These are phyloP conservation scores for Salminus brasiliensis DNA, from an alignment of 2,113 vertebrate species.

Conservation along the genomic window DNA sequence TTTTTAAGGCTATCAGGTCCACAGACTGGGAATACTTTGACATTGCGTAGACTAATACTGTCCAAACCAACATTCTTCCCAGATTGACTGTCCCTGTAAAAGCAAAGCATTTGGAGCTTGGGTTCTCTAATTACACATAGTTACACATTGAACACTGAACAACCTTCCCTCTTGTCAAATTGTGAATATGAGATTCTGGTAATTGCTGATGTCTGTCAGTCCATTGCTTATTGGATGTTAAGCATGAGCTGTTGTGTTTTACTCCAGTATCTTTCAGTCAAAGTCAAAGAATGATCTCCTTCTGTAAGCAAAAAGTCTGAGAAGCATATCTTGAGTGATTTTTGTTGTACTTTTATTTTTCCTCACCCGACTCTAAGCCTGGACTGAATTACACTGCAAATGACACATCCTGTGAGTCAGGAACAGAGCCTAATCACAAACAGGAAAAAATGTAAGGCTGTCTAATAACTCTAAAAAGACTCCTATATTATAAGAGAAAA, in stretches of 20 bases:
- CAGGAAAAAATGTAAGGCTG: not conserved
- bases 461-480: not conserved
- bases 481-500: not conserved
- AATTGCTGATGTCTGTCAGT: not conserved
- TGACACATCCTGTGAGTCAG: not conserved
- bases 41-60: too few species aligned
- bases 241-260: slow-evolving; percentile 1
- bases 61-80: too few species aligned
- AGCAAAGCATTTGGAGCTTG: too few species aligned
- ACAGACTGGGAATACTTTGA: too few species aligned
- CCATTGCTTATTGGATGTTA: not conserved
- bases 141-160: not conserved
- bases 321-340: not conserved
- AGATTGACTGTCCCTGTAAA: too few species aligned
- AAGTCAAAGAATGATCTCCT: not conserved
- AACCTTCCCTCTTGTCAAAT: not conserved
- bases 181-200: not conserved
- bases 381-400: not conserved
- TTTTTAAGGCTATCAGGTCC: too few species aligned
- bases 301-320: not conserved
- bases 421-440: not conserved
- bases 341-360: not conserved
- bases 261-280: not conserved
- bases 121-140: too few species aligned
- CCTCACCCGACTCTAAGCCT: not conserved